Conservation (phyloP, 2,888 invertebrate species). For the Ennomos erosarius region DNA sequence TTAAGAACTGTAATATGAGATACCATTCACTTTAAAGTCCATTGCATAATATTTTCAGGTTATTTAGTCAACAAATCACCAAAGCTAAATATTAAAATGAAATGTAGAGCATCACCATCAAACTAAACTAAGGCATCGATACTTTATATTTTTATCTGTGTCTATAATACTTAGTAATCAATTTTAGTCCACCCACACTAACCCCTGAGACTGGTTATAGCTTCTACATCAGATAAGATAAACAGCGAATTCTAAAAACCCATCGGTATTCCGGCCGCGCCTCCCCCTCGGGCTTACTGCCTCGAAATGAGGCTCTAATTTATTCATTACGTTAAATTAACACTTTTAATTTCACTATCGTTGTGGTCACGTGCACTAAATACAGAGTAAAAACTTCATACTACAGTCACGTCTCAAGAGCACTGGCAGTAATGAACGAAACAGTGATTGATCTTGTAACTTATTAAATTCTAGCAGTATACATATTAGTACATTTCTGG, state of each 20-base stretch:
- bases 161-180: too few species aligned
- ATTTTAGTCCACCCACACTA: not conserved
- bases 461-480: too few species aligned
- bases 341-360: conserved; percentile 64
- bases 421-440: not conserved
- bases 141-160: too few species aligned
- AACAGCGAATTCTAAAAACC: conserved; percentile 2
- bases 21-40: too few species aligned
- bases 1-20: too few species aligned
- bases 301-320: conserved; percentile 33
- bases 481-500: too few species aligned
- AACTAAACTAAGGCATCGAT: too few species aligned
- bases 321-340: conserved; percentile 53
- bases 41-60: too few species aligned
- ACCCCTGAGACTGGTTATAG: conserved; percentile 6
- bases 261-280: conserved; percentile 21
- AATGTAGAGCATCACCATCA: too few species aligned
- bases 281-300: conserved; percentile 16
- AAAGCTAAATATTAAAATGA: too few species aligned
- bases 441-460: conserved; percentile 9
- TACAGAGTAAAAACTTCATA: conserved; percentile 47
- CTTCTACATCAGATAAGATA: conserved; percentile 1
- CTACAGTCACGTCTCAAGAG: conserved; percentile 41
- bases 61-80: too few species aligned
- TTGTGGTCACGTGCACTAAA: conserved; percentile 49